phyloP scores from a whole-genome alignment of 35 echinoderm and acorn worm species.

The Apostichopus japonicus region DNA sequence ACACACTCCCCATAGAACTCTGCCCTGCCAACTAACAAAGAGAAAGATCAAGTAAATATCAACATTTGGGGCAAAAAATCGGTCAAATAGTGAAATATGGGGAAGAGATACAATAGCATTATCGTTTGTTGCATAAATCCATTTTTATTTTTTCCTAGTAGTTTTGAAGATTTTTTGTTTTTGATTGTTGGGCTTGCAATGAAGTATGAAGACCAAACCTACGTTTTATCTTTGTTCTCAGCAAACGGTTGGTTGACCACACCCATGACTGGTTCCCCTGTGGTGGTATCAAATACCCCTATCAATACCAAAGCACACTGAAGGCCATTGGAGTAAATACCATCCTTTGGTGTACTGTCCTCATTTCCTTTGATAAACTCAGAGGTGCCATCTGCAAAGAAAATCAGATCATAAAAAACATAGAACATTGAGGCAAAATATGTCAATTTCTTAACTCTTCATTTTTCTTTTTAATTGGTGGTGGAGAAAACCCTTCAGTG shows the following conservation, averaged over 20 bases:
- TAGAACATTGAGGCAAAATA: too few relatives aligned
- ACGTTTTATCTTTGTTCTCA: background rate
- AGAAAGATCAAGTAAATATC: background rate
- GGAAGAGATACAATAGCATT: too few relatives aligned
- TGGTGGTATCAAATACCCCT: constrained; percentile 73
- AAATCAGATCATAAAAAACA: background rate
- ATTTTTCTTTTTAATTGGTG: too few relatives aligned
- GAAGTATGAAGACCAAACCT: background rate
- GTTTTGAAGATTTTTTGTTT: too few relatives aligned
- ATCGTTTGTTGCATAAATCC: too few relatives aligned
- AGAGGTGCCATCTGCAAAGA: constrained; percentile 78
- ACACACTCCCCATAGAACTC: constrained; percentile 79
- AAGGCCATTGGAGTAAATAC: constrained; percentile 74
- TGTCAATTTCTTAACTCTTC: too few relatives aligned
- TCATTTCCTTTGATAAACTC: constrained; percentile 88
- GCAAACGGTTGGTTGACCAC: constrained; percentile 94
- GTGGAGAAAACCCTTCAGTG: too few relatives aligned
- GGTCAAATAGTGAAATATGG: too few relatives aligned
- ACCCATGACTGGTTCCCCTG: constrained; percentile 78
- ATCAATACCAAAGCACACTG: constrained; percentile 86
- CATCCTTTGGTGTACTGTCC: constrained; percentile 47
- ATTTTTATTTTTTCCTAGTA: too few relatives aligned
- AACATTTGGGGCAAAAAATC: background rate
- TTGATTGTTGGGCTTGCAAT: too few relatives aligned
- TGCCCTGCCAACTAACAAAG: constrained; percentile 14